These are phyloP conservation scores for Latheticus oryzae DNA, from an alignment of 2,888 invertebrate genomes.

Conservation along the genomic window DNA sequence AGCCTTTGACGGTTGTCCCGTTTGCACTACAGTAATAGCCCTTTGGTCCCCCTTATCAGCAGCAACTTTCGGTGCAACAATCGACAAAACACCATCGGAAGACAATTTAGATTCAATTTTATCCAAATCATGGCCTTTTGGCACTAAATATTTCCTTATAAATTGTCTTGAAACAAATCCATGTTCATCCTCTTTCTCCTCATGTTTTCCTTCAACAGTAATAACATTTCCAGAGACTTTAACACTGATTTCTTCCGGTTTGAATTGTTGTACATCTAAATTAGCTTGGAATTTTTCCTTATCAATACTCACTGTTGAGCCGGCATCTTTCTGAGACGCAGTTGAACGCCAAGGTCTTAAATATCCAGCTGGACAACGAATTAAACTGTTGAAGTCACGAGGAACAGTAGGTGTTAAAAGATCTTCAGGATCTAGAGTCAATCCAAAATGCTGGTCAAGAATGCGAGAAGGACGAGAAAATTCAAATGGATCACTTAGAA, in stretches of 20 bases:
- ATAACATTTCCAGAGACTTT: conserved; percentile 77
- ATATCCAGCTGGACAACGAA: conserved; percentile 51
- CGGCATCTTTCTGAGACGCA: conserved; percentile 71
- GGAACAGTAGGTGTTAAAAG: conserved; percentile 57
- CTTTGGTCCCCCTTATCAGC: conserved; percentile 61
- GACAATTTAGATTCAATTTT: conserved; percentile 80
- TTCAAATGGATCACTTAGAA: conserved; percentile 30
- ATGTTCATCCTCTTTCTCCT: conserved; percentile 78
- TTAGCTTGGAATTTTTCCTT: conserved; percentile 78
- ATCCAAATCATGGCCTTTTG: conserved; percentile 78
- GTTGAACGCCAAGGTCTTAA: conserved; percentile 66
- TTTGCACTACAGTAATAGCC: conserved; percentile 63
- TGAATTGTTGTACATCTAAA: conserved; percentile 82
- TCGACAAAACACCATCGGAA: conserved; percentile 78
- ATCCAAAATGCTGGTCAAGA: conserved; percentile 64
- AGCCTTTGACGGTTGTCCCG: conserved; percentile 19
- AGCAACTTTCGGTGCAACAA: conserved; percentile 72
- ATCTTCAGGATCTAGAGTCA: conserved; percentile 65
- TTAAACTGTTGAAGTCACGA: conserved; percentile 49
- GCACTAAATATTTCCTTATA: conserved; percentile 78
- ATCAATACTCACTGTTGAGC: conserved; percentile 69
- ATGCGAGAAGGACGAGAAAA: conserved; percentile 52
- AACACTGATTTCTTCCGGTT: conserved; percentile 82
- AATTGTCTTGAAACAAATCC: conserved; percentile 84
- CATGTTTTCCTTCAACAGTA: conserved; percentile 83